These are phyloP conservation scores for Orthosia cruda DNA, from an alignment of 2,888 invertebrate species.

Conservation along the genomic window DNA sequence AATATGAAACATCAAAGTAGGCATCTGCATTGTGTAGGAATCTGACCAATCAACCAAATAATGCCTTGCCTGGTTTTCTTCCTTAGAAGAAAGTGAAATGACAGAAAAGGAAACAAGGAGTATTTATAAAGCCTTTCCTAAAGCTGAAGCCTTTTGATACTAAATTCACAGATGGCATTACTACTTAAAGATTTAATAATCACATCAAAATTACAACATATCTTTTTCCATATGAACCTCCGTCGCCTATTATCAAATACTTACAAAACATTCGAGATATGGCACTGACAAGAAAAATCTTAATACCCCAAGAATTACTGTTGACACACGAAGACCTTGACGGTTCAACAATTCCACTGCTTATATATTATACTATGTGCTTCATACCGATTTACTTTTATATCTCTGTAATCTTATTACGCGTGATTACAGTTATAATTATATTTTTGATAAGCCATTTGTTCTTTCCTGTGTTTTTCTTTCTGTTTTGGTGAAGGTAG, in stretches of 20 bases:
- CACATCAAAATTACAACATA: not conserved
- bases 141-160: not conserved
- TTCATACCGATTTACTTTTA: slow-evolving; percentile 59
- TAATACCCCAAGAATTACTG: slow-evolving; percentile 20
- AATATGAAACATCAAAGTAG: not conserved
- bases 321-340: slow-evolving; percentile 51
- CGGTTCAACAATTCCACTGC: slow-evolving; percentile 24
- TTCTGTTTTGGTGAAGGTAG: not conserved
- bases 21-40: too few species aligned
- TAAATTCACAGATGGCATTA: not conserved
- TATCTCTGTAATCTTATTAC: slow-evolving; percentile 66
- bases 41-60: not conserved
- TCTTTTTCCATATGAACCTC: slow-evolving; percentile 1
- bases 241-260: slow-evolving; percentile 18
- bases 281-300: slow-evolving; percentile 34
- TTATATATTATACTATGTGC: slow-evolving; percentile 33
- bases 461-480: slow-evolving; percentile 14
- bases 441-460: slow-evolving; percentile 50
- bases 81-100: not conserved
- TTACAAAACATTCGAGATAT: slow-evolving; percentile 28
- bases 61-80: not conserved
- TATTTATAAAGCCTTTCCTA: not conserved
- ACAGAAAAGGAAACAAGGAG: not conserved
- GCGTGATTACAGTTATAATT: slow-evolving; percentile 61
- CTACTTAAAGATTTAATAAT: not conserved